phyloP scores from a whole-genome alignment of 2,888 invertebrate genomes.

The Harmothoe impar region DNA sequence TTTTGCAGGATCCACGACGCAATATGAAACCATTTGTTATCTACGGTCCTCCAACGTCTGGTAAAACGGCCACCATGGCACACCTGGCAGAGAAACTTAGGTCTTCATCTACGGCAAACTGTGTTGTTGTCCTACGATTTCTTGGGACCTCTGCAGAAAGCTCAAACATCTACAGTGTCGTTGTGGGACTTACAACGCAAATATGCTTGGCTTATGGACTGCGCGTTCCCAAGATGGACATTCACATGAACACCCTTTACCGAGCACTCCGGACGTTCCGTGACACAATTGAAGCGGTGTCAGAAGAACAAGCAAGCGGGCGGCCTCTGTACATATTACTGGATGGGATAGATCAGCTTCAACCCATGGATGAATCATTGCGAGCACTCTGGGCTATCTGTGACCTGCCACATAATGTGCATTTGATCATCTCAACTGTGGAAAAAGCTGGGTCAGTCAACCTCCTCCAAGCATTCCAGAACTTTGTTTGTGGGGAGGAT shows the following conservation, averaged over 20 bases:
- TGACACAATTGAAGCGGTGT: conserved; percentile 63
- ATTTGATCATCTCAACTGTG: conserved; percentile 68
- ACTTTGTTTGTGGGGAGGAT: conserved; percentile 61
- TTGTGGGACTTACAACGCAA: conserved; percentile 68
- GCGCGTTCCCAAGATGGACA: conserved; percentile 58
- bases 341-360: conserved; percentile 69
- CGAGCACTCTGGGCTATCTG: conserved; percentile 68
- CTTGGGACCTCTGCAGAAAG: conserved; percentile 66
- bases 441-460: conserved; percentile 63
- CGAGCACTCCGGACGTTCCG: conserved; percentile 67
- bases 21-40: conserved; percentile 68
- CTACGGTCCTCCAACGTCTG: conserved; percentile 66
- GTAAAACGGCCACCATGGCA: conserved; percentile 67
- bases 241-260: conserved; percentile 65
- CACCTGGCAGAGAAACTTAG: conserved; percentile 51
- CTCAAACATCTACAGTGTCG: conserved; percentile 64
- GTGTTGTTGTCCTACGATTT: conserved; percentile 67
- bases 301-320: conserved; percentile 63
- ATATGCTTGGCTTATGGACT: conserved; percentile 69
- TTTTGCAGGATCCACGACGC: conserved; percentile 65
- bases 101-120: conserved; percentile 64
- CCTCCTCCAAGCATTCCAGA: conserved; percentile 64
- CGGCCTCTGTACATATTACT: conserved; percentile 69
- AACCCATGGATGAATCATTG: conserved; percentile 68
- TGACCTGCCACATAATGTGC: conserved; percentile 68